Conservation (phyloP, 2,888 invertebrate genomes). For the Oscheius sp. region DNA sequence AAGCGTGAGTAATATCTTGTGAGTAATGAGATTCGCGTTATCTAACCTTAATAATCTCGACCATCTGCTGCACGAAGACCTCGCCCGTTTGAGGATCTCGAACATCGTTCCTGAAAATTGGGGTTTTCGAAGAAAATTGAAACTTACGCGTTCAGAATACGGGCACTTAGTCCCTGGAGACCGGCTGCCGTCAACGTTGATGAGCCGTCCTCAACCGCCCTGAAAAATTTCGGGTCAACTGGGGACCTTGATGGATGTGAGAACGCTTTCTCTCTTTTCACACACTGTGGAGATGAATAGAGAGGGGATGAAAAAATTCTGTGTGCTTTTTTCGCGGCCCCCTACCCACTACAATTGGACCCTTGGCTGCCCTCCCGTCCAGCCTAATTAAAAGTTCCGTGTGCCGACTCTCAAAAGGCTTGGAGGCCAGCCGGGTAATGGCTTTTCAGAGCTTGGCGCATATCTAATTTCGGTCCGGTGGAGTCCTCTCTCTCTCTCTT, state of each 20-base stretch:
- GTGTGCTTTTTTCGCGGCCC: no score
- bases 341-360: no score
- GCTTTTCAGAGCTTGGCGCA: constrained; percentile 30
- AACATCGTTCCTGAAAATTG: constrained; percentile 43
- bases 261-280: no score
- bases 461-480: constrained; percentile 26
- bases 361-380: background rate
- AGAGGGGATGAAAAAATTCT: no score
- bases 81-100: constrained; percentile 49
- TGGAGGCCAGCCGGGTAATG: constrained; percentile 15
- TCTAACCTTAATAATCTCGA: constrained; percentile 99
- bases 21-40: no score
- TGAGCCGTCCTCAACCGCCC: constrained; percentile 65
- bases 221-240: constrained; percentile 5
- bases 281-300: no score
- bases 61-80: constrained; percentile 74
- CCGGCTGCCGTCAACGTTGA: constrained; percentile 67
- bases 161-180: constrained; percentile 64
- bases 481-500: background rate
- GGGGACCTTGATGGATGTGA: background rate
- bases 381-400: constrained; percentile 3
- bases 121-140: background rate
- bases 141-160: constrained; percentile 63
- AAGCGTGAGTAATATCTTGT: no score
- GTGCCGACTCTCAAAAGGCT: background rate